phyloP scores from a whole-genome alignment of 2,888 invertebrate genomes.

The Drosophila glabriapex region DNA sequence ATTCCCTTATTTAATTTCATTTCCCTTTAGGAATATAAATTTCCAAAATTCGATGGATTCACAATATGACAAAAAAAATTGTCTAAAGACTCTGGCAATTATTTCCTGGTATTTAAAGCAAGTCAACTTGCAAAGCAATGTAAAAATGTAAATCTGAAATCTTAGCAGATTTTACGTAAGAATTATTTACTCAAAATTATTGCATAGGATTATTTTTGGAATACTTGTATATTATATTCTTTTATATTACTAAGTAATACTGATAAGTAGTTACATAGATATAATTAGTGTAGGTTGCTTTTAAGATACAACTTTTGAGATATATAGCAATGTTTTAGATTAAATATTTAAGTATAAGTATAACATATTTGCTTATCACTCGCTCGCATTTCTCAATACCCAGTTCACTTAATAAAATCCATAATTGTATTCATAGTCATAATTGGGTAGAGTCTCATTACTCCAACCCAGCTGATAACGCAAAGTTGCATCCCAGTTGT shows the following conservation, averaged over 20 bases:
- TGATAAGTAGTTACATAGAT: neutral
- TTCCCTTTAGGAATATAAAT: neutral
- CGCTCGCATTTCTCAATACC: neutral
- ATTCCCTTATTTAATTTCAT: slow-evolving; percentile 11
- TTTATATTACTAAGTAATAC: neutral
- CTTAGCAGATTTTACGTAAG: neutral
- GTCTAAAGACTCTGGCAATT: neutral
- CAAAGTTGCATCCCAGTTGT: slow-evolving; percentile 40
- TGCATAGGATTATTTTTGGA: neutral
- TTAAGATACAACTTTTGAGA: neutral
- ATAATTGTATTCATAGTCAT: slow-evolving; percentile 38
- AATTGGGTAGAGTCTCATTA: slow-evolving; percentile 41
- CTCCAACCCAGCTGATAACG: slow-evolving; percentile 68
- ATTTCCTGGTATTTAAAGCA: neutral
- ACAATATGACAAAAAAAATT: neutral
- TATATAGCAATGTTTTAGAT: neutral
- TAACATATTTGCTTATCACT: neutral
- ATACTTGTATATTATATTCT: neutral
- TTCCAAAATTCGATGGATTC: neutral
- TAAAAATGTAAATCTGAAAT: neutral
- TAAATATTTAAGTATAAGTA: neutral
- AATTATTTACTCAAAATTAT: neutral
- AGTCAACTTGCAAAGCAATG: neutral
- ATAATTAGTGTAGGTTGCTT: neutral
- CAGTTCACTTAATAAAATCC: slow-evolving; percentile 8